Evolutionary conservation across 2,797 vertebrate species (phyloP), one percentile per base, ranked within the genome.

Genomic region (Alosa sapidissima): DNA sequence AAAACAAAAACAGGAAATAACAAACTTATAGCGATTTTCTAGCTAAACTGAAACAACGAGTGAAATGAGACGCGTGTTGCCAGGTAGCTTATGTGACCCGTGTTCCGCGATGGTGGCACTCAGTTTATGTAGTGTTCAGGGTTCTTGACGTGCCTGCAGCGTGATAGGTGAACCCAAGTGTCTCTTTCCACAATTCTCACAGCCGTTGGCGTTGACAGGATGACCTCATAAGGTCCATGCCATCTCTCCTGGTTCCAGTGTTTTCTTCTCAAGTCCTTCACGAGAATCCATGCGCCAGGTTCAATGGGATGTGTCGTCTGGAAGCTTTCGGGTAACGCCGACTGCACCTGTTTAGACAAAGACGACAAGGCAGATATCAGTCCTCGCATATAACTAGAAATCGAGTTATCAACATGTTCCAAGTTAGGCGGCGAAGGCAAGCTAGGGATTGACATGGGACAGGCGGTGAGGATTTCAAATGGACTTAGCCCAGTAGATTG

Each of bases 281-380:
- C 21, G 55, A 58, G 55, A 1, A 58, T 13, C 55, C 55, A 58
- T 1, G 2, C 13, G 14, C 55, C 55, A 1, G 55, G 55, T 5
- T 58, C 55, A 4, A 62, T 3, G 62, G 4, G 1, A 58, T 62
- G 58, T 24, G 19, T 24, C 21, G 5, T 24, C 21, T n/a, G 58
- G 19, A 62, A 62, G 24, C 19, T n/a, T 6, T 62, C 58, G 2
- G 58, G 58, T 1, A 62, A 14, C 1, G 58, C 58, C 9, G 19
- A 5, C n/a, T 1, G 7, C 24, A 65, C 62, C 62, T 65, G 62
- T 33, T 65, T 62, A 33, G 62, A 65, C 62, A 65, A 0, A 65
- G 62, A 65, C 33, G 62, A 65, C 62, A 65, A 19, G 19, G 58
- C 58, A 62, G 58, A 62, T 62, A 62, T 62, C 58, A 62, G 24